These are phyloP conservation scores for Amphimedon queenslandica DNA, from an alignment of 37 sponge, comb jelly and placozoan species.

Conservation along the genomic window DNA sequence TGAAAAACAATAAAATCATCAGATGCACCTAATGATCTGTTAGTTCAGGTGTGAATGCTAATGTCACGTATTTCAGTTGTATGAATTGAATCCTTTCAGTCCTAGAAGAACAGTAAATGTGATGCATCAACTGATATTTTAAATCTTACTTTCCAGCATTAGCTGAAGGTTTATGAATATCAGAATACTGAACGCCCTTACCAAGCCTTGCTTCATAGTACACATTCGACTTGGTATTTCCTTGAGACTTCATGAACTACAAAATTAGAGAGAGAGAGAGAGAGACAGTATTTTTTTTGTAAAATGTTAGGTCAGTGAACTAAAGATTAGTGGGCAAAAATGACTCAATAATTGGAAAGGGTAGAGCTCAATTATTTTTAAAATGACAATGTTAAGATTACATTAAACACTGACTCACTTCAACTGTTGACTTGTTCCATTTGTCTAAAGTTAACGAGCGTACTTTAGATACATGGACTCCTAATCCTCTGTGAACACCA, in stretches of 20 bases:
- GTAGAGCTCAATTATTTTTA: too few relatives aligned
- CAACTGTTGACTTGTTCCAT: constrained; percentile 64
- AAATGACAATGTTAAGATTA: too few relatives aligned
- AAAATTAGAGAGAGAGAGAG: too few relatives aligned
- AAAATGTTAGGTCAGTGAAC: too few relatives aligned
- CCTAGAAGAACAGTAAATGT: constrained; percentile 11
- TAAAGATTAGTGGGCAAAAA: too few relatives aligned
- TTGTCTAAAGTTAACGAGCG: constrained; percentile 79
- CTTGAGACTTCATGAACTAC: constrained; percentile 79
- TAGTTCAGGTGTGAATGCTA: constrained; percentile 50
- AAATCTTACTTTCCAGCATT: constrained; percentile 58
- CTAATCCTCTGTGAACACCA: constrained; percentile 82
- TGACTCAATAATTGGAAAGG: too few relatives aligned
- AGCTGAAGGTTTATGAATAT: constrained; percentile 44
- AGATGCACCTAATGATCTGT: too few relatives aligned
- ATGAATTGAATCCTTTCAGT: constrained; percentile 51
- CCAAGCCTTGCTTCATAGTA: constrained; percentile 70
- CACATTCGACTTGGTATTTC: constrained; percentile 71
- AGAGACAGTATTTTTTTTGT: too few relatives aligned
- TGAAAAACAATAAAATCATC: too few relatives aligned
- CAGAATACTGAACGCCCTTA: constrained; percentile 1
- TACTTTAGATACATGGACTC: constrained; percentile 87
- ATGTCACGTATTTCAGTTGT: constrained; percentile 60
- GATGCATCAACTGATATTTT: not conserved
- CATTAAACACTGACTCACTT: constrained; percentile 33